A percentile compares a stretch with the other conserved stretches of the same genome.
These are phyloP conservation scores for Sinotaia quadrata DNA, from an alignment of 2,888 invertebrate species.

Conservation along the genomic window DNA sequence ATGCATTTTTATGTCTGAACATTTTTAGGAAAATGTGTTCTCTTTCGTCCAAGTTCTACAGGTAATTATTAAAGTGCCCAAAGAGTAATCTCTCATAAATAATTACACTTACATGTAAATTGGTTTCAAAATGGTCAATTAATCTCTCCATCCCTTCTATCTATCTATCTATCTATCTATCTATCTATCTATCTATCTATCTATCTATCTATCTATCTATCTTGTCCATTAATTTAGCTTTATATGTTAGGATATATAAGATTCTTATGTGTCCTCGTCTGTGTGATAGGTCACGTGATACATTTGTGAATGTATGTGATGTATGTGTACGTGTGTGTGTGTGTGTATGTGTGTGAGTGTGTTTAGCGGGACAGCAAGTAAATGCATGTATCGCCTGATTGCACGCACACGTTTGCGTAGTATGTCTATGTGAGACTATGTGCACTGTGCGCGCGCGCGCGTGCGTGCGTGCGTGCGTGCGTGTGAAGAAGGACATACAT, in stretches of 20 bases:
- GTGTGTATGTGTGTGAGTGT: neutral
- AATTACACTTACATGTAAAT: neutral
- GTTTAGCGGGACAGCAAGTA: no score
- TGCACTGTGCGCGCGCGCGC: neutral
- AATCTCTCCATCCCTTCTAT: neutral
- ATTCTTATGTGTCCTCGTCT: neutral
- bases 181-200: neutral
- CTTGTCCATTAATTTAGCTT: neutral
- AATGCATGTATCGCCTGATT: no score
- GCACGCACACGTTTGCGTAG: no score
- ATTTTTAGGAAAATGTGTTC: no score
- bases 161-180: neutral
- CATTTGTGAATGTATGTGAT: constrained; percentile 2
- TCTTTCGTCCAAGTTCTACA: no score
- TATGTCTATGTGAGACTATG: neutral
- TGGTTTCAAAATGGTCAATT: neutral
- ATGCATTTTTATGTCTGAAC: no score
- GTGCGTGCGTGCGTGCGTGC: neutral
- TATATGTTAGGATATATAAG: neutral
- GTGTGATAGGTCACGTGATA: neutral
- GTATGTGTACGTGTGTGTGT: neutral
- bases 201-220: neutral
- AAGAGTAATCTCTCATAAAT: no score
- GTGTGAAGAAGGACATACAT: neutral
- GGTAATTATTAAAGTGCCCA: no score